Base-by-base conservation (phyloP, 2,888 invertebrate genomes). In the Noctua janthina region DNA sequence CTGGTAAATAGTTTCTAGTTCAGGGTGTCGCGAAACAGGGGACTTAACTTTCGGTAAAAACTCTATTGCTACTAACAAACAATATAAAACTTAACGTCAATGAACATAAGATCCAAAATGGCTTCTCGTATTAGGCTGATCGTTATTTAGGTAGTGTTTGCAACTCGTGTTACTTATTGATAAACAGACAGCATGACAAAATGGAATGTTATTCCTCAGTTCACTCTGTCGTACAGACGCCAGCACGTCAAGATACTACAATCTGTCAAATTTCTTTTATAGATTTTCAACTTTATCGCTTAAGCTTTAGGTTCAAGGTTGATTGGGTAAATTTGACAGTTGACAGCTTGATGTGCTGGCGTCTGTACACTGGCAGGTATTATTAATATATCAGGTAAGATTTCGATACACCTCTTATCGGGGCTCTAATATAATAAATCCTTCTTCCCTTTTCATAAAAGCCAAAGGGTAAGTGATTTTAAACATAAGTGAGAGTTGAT, bases 11-110 rank as follows among this genome's bases (percentile, higher is more conserved):
- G 69, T 82, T 85, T 86, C 83, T 88, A 86, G 76, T 67, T 82
- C 43, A 64, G 74, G 85, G 77, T 56, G 69, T 72, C 73, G 76
- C 71, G 86, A 82, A 83, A 84, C 90, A 84, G 82, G 79, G 76
- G 75, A 67, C 69, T 76, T 71, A 77, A 76, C 78, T 76, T 78
- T 85, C 89, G 62, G 82, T 82, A 78, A 79, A 85, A 76, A 76
- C 68, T 82, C 72, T 82, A 81, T 82, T 78, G 82, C 79, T 79
- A 85, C 78, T 80, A 90, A 90, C 85, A 89, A 87, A 84, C 85
- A 80, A 89, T 90, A 82, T 87, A 82, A 90, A 89, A 89, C 91
- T 89, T 89, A 89, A 89, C 88, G 73, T 80, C 82, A 78, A 82
- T 84, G 76, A 88, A 89, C 67, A 83, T 86, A 89, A 89, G 78